Conservation (phyloP, 2,888 invertebrate species). For the Andrena fulva region DNA sequence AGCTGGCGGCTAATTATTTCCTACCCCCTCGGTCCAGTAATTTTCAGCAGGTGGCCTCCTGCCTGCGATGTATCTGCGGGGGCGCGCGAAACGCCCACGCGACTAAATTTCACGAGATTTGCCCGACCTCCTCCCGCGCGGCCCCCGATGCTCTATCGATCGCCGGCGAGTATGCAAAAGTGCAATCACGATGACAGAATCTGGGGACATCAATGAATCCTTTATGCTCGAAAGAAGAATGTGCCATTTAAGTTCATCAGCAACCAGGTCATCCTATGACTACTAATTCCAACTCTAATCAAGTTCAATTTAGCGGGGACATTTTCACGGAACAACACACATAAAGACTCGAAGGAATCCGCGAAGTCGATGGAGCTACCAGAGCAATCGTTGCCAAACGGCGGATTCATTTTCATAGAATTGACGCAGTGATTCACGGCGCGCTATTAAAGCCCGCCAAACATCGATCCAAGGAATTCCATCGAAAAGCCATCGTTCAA, state of each 20-base stretch:
- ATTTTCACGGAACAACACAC: neutral
- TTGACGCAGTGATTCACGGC: conserved; percentile 13
- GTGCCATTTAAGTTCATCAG: no score
- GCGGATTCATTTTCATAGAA: conserved; percentile 11
- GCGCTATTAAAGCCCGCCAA: conserved; percentile 19
- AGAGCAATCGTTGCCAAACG: conserved; percentile 13
- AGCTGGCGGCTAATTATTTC: conserved; percentile 48
- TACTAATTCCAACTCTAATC: no score
- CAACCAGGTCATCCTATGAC: no score
- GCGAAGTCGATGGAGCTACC: neutral
- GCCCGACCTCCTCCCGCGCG: neutral
- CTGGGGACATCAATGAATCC: no score
- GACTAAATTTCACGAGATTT: conserved; percentile 18
- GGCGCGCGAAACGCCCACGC: conserved; percentile 19
- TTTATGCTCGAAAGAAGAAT: no score
- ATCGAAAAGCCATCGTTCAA: conserved; percentile 36
- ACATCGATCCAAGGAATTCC: conserved; percentile 18
- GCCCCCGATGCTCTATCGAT: conserved; percentile 2
- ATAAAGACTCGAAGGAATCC: neutral
- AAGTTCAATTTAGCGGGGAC: neutral
- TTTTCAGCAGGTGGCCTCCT: conserved; percentile 33
- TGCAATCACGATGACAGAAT: no score
- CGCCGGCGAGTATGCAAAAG: no score
- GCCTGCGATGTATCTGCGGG: conserved; percentile 42
- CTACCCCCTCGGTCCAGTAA: conserved; percentile 13